These are phyloP conservation scores for Stichopus chloronotus DNA, from an alignment of 35 echinoderm and acorn worm genomes.

Conservation along the genomic window DNA sequence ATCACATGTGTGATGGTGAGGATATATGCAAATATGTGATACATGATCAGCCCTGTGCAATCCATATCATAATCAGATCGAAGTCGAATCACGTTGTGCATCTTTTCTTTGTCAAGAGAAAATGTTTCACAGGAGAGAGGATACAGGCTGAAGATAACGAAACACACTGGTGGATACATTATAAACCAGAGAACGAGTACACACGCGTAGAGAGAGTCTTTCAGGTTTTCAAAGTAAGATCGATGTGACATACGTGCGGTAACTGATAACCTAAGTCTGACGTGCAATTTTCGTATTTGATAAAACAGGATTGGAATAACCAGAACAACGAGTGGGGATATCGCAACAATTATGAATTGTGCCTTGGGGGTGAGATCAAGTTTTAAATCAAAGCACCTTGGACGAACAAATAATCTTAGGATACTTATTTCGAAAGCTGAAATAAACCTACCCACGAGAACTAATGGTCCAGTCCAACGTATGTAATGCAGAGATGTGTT, in stretches of 20 bases:
- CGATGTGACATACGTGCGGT: background rate
- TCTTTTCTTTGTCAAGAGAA: background rate
- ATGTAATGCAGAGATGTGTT: background rate
- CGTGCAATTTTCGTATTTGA: background rate
- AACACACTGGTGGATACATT: conserved; percentile 11
- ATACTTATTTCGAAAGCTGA: background rate
- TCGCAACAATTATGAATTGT: background rate
- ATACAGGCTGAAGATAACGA: background rate
- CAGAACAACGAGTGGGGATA: background rate
- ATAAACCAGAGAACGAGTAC: background rate
- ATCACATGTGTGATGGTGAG: background rate
- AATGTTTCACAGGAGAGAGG: background rate
- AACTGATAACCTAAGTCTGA: background rate
- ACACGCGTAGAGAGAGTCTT: background rate
- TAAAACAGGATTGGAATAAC: background rate
- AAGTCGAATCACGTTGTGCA: background rate
- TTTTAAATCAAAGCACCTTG: background rate
- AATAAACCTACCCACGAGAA: background rate
- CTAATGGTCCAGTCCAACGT: background rate
- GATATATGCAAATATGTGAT: background rate
- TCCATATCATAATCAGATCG: conserved; percentile 15
- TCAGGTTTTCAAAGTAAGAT: background rate
- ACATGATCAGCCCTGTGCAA: background rate
- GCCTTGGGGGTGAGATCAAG: background rate
- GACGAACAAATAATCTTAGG: background rate